These are phyloP conservation scores for Zoanthus gigantus DNA, from an alignment of 92 coral and sea anemone species.

Conservation along the genomic window DNA sequence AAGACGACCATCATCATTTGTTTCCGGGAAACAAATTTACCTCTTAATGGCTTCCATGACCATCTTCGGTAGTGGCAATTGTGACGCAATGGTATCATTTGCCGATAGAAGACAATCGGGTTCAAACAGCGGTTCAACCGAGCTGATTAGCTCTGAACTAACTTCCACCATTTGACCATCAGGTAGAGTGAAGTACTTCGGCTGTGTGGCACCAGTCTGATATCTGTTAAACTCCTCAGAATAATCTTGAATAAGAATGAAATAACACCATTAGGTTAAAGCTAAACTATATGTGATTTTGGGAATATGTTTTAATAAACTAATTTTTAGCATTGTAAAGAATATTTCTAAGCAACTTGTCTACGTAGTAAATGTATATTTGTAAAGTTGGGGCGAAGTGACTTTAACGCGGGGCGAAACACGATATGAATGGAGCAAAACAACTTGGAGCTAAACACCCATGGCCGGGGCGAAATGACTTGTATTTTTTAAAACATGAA, in stretches of 20 bases:
- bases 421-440: no score
- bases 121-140: constrained; percentile 85
- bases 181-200: constrained; percentile 86
- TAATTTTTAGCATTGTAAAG: no score
- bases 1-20: background rate
- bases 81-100: constrained; percentile 85
- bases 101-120: constrained; percentile 80
- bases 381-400: no score
- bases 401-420: no score
- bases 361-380: no score
- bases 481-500: no score
- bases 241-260: constrained; percentile 67
- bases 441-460: no score
- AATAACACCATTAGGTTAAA: background rate
- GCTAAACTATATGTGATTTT: background rate
- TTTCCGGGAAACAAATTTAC: constrained; percentile 27
- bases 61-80: constrained; percentile 82
- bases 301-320: no score
- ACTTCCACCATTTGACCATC: constrained; percentile 93
- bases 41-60: constrained; percentile 83
- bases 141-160: constrained; percentile 83
- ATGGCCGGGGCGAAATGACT: no score
- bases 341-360: no score
- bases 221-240: constrained; percentile 72
- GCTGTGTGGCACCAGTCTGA: constrained; percentile 78